Evolutionary conservation across 2,888 invertebrate genomes (phyloP).

Genomic region (Microchrysa polita): DNA sequence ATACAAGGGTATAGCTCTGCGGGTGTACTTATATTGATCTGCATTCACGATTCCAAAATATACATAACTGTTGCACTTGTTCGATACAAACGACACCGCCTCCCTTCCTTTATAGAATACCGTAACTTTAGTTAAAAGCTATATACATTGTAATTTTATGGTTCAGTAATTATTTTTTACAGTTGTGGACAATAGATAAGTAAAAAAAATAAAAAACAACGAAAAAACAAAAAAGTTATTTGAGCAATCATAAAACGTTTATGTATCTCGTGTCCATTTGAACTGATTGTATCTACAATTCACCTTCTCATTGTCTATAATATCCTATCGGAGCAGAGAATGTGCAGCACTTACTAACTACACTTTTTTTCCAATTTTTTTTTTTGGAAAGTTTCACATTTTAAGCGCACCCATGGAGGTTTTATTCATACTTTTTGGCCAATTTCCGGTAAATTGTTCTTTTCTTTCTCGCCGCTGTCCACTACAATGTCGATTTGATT

Average conservation of each 20-base stretch:
- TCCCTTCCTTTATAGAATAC: too few relatives aligned
- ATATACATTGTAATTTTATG: slow-evolving; percentile 41
- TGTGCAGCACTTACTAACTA: too few relatives aligned
- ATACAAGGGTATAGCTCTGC: slow-evolving; percentile 14
- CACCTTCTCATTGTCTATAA: too few relatives aligned
- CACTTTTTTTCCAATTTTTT: too few relatives aligned
- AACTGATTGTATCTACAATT: too few relatives aligned
- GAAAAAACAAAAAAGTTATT: slow-evolving; percentile 5
- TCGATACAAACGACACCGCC: too few relatives aligned
- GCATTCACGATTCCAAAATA: too few relatives aligned
- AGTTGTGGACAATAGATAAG: slow-evolving; percentile 30
- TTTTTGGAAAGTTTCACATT: neutral
- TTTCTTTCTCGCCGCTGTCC: neutral
- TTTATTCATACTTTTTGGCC: slow-evolving; percentile 15
- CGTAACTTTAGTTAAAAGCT: neutral
- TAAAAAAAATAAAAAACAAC: slow-evolving; percentile 6
- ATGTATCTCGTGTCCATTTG: slow-evolving; percentile 16
- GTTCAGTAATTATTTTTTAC: slow-evolving; percentile 43
- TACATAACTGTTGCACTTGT: too few relatives aligned
- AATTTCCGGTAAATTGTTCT: slow-evolving; percentile 30
- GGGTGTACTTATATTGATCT: too few relatives aligned
- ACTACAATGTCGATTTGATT: slow-evolving; percentile 33
- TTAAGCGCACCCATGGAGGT: neutral
- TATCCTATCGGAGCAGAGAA: too few relatives aligned
- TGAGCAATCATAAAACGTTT: slow-evolving; percentile 33